A percentile compares a stretch with the other conserved stretches of the same genome.
Evolutionary conservation across 2,888 invertebrate species (phyloP).

Genomic region (Sarcophaga variegata): DNA sequence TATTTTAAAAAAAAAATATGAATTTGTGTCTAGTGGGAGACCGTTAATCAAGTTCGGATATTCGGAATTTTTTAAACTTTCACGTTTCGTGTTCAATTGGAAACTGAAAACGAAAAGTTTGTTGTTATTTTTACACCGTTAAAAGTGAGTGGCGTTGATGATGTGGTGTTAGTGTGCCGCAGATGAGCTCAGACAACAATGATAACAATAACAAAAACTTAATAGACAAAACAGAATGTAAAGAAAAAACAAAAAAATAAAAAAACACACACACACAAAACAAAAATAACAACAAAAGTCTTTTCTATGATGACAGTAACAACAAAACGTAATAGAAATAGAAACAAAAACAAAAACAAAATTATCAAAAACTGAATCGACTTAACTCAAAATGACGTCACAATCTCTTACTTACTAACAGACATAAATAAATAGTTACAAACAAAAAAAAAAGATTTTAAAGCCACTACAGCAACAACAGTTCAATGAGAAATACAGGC

Average conservation of each 20-base stretch:
- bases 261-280: slow-evolving; percentile 15
- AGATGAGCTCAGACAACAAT: slow-evolving; percentile 64
- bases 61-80: slow-evolving; percentile 70
- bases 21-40: slow-evolving; percentile 16
- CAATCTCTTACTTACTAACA: background rate
- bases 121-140: slow-evolving; percentile 47
- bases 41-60: slow-evolving; percentile 43
- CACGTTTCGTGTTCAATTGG: slow-evolving; percentile 75
- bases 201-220: background rate
- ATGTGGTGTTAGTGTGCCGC: slow-evolving; percentile 5
- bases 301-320: slow-evolving; percentile 15
- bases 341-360: slow-evolving; percentile 23
- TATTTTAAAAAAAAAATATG: slow-evolving; percentile 16
- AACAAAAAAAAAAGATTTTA: background rate
- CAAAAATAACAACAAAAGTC: slow-evolving; percentile 9
- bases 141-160: slow-evolving; percentile 7
- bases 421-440: background rate
- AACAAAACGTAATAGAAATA: slow-evolving; percentile 16
- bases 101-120: slow-evolving; percentile 73
- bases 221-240: slow-evolving; percentile 32
- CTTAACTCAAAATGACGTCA: slow-evolving; percentile 60
- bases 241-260: slow-evolving; percentile 2
- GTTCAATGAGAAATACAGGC: background rate
- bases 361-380: slow-evolving; percentile 35
- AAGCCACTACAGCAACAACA: background rate